Conservation (phyloP, 2,888 invertebrate genomes). For the Aproaerema taeniolella region DNA sequence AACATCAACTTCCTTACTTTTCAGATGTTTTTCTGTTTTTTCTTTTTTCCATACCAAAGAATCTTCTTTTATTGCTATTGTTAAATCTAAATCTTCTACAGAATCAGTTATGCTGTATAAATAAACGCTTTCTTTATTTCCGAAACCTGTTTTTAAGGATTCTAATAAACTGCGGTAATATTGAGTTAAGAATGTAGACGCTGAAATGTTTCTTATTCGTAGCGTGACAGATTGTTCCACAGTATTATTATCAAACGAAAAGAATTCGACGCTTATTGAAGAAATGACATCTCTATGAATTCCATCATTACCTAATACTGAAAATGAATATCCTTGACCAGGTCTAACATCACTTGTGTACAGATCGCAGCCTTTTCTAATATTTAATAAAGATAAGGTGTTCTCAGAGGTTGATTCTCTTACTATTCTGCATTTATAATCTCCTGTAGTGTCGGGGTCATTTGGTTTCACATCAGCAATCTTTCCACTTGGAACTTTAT, state of each 20-base stretch:
- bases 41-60: slow-evolving; percentile 80
- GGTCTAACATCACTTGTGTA: slow-evolving; percentile 84
- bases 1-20: slow-evolving; percentile 81
- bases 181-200: slow-evolving; percentile 85
- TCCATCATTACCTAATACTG: slow-evolving; percentile 93
- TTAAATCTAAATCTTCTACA: slow-evolving; percentile 81
- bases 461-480: slow-evolving; percentile 95
- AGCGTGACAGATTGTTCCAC: slow-evolving; percentile 90
- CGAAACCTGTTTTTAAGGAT: slow-evolving; percentile 81
- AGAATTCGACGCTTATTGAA: slow-evolving; percentile 89
- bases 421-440: slow-evolving; percentile 91
- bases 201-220: slow-evolving; percentile 84
- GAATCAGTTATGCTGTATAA: slow-evolving; percentile 86
- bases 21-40: slow-evolving; percentile 80
- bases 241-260: slow-evolving; percentile 87
- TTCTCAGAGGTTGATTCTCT: slow-evolving; percentile 79
- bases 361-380: slow-evolving; percentile 88
- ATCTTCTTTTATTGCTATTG: slow-evolving; percentile 80
- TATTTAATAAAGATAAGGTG: slow-evolving; percentile 79
- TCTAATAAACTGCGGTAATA: slow-evolving; percentile 86
- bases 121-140: slow-evolving; percentile 79
- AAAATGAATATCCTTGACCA: slow-evolving; percentile 85
- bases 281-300: slow-evolving; percentile 92
- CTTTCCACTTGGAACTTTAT: slow-evolving; percentile 85
- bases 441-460: slow-evolving; percentile 93